Evolutionary conservation across 2,113 vertebrate genomes (phyloP).

Genomic region (Chrysemys picta): DNA sequence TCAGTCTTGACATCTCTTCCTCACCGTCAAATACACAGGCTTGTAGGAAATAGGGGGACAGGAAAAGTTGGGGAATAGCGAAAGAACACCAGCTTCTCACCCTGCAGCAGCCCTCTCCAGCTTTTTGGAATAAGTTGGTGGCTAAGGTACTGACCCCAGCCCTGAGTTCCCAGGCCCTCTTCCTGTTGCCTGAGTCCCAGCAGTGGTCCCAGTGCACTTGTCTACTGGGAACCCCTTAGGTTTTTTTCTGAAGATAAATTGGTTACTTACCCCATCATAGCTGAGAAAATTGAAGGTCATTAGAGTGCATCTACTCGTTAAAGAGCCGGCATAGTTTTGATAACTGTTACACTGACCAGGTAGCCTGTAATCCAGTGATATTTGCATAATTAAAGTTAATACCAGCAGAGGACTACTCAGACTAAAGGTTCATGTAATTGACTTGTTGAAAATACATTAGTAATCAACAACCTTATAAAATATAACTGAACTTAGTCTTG

Average conservation of each 20-base stretch:
- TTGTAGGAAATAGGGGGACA: not conserved
- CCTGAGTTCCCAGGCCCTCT: not conserved
- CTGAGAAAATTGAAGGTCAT: too few relatives aligned
- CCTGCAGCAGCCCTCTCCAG: not conserved
- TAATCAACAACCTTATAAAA: too few relatives aligned
- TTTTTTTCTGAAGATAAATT: not conserved
- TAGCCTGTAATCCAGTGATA: not conserved
- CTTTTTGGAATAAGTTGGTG: not conserved
- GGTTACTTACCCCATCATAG: not conserved
- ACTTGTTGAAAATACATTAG: not conserved
- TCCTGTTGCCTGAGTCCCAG: conserved; percentile 14
- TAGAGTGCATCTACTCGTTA: too few relatives aligned
- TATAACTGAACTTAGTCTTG: not conserved
- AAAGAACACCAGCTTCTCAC: not conserved
- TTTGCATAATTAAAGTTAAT: not conserved
- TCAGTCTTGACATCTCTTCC: not conserved
- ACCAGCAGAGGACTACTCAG: not conserved
- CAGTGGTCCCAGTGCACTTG: not conserved
- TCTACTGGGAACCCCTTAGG: not conserved
- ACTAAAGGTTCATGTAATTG: not conserved
- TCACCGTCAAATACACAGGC: not conserved
- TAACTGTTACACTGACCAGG: not conserved
- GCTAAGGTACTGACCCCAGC: not conserved
- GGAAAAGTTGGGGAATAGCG: not conserved
- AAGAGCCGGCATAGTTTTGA: too few relatives aligned